A percentile compares a stretch with the other conserved stretches of the same genome.
Evolutionary conservation across 2,888 invertebrate genomes (phyloP).

Genomic region (Acanthosepion esculentum): DNA sequence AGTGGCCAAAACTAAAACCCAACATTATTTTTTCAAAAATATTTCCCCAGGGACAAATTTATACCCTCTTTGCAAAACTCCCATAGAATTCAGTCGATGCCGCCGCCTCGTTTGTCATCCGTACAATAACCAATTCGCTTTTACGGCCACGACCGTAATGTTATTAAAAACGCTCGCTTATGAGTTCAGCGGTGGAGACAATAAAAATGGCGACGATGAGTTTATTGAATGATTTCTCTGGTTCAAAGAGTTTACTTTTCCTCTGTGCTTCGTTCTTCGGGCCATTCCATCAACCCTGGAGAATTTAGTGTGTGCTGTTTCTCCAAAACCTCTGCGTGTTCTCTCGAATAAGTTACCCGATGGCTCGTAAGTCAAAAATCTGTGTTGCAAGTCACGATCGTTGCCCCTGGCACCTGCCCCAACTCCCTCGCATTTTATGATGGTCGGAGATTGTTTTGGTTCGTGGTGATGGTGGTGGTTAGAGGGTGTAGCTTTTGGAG

Average conservation of each 20-base stretch:
- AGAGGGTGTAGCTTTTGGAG: neutral
- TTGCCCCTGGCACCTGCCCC: neutral
- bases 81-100: neutral
- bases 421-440: neutral
- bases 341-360: neutral
- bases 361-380: neutral
- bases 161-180: neutral
- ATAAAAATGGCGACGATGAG: neutral
- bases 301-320: neutral
- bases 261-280: neutral
- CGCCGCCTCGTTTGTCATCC: neutral
- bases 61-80: neutral
- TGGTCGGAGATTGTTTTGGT: neutral
- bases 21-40: neutral
- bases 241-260: neutral
- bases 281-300: neutral
- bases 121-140: neutral
- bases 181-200: neutral
- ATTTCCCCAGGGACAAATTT: neutral
- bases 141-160: neutral
- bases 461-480: neutral
- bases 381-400: slow-evolving; percentile 33
- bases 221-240: neutral
- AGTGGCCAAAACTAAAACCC: too few relatives aligned
- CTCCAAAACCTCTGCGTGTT: neutral